These are phyloP conservation scores for Ylistrum balloti DNA, from an alignment of 1,140 invertebrate species.

Conservation along the genomic window DNA sequence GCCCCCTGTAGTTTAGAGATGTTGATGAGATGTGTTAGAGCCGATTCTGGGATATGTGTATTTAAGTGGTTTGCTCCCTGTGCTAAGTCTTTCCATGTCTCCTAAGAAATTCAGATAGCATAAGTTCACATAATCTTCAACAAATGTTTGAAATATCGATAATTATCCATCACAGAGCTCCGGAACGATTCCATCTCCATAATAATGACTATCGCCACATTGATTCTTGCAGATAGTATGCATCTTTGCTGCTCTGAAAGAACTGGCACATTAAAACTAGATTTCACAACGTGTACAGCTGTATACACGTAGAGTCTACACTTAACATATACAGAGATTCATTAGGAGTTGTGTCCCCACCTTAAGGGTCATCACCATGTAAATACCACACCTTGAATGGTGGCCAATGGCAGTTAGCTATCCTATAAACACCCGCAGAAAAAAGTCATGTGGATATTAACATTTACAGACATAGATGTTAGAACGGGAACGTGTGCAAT, in stretches of 20 bases:
- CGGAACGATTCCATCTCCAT: neutral
- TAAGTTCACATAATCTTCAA: neutral
- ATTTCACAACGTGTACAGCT: neutral
- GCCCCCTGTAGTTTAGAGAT: neutral
- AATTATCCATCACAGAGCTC: conserved; percentile 8
- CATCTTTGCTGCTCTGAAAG: neutral
- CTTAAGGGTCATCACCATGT: neutral
- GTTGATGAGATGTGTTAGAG: neutral
- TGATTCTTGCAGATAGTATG: neutral
- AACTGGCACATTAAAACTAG: neutral
- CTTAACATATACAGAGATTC: neutral
- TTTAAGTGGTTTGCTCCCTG: conserved; percentile 1
- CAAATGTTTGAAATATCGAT: conserved; percentile 3
- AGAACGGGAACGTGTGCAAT: neutral
- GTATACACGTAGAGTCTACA: neutral
- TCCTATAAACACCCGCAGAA: neutral
- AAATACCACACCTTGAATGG: neutral
- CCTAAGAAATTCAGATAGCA: neutral
- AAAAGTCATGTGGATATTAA: neutral
- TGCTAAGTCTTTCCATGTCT: neutral
- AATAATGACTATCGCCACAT: neutral
- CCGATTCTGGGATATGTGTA: neutral
- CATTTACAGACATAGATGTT: neutral
- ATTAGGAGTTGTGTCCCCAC: neutral
- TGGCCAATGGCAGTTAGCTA: neutral